Base-by-base conservation (phyloP, 2,797 vertebrate genomes). In the Pseudocheirus occidentalis region DNA sequence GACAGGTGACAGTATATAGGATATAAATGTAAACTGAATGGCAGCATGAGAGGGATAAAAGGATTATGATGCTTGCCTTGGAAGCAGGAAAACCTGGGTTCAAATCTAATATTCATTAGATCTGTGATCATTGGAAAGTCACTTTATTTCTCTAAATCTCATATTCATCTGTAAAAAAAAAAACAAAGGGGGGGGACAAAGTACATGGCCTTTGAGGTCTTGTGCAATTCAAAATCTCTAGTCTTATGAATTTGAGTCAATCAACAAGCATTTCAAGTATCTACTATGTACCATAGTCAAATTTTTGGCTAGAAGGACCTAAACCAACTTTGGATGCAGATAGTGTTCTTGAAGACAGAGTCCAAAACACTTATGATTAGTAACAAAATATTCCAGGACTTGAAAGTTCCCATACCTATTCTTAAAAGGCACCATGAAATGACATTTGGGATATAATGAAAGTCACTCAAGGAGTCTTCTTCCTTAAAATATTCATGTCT, bases 401-500 rank as follows among this genome's bases (percentile, higher is more conserved):
- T 90, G n/a, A 11, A 58, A 94, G 55, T 59, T 29, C 7, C 28
- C 34, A 55, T 92, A 53, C 94, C 54, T 91, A 40, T 81, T 91
- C 12, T 54, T 54, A 54, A 1, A 31, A 52, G 94, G 34, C 2
- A 11, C 90, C 95, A 62, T 52, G 13, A 94, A 92, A 40, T 56
- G 11, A 93, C 57, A 53, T 92, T 90, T 91, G 28, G 50, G 6
- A 94, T 94, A 66, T 94, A 91, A 94, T 92, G 93, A 96, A 95
- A 90, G 62, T 92, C 34, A 94, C 57, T 59, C 90, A 92, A 92
- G 90, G 18, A 92, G 59, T 90, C 5, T 50, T 27, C 55, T 92
- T 96, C 91, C 90, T 91, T 34, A 96, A 97, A 90, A 90, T 53
- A 54, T 93, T 92, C 93, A 96, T 90, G 28, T 24, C 90, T 92